Evolutionary conservation across 1,140 invertebrate genomes (phyloP).

Genomic region (Hycleus phaleratus): DNA sequence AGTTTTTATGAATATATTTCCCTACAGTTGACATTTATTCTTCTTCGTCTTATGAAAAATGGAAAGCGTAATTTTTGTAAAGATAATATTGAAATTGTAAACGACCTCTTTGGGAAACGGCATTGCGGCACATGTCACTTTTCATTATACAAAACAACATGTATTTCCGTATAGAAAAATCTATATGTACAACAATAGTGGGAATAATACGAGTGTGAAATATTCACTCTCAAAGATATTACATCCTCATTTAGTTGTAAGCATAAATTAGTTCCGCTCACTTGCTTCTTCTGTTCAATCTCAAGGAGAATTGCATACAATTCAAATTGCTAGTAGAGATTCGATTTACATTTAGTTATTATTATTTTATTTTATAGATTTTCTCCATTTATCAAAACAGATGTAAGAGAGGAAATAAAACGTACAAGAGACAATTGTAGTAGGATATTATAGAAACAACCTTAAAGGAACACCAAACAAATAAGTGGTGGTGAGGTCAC

Average conservation of each 20-base stretch:
- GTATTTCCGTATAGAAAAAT: no score
- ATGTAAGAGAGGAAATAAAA: no score
- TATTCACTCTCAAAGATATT: constrained; percentile 2
- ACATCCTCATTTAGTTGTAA: constrained; percentile 13
- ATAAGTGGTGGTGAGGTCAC: constrained; percentile 11
- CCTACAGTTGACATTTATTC: no score
- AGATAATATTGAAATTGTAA: no score
- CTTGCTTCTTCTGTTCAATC: background rate
- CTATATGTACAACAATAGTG: background rate
- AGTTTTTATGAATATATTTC: no score
- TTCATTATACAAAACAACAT: no score
- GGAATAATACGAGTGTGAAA: background rate
- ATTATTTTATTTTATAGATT: no score
- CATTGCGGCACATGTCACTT: constrained; percentile 13
- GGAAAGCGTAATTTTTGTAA: no score
- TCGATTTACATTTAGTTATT: constrained; percentile 10
- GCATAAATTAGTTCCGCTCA: constrained; percentile 13
- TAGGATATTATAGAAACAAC: background rate
- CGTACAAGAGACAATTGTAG: no score
- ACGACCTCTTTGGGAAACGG: background rate
- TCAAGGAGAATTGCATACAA: constrained; percentile 4
- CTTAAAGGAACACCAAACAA: constrained; percentile 12
- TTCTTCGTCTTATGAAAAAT: no score
- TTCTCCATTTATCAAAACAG: no score
- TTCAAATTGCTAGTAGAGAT: background rate